Evolutionary conservation across 1,140 invertebrate species (phyloP), one percentile per base, ranked within the genome.

Genomic region (Oryzaephilus surinamensis): DNA sequence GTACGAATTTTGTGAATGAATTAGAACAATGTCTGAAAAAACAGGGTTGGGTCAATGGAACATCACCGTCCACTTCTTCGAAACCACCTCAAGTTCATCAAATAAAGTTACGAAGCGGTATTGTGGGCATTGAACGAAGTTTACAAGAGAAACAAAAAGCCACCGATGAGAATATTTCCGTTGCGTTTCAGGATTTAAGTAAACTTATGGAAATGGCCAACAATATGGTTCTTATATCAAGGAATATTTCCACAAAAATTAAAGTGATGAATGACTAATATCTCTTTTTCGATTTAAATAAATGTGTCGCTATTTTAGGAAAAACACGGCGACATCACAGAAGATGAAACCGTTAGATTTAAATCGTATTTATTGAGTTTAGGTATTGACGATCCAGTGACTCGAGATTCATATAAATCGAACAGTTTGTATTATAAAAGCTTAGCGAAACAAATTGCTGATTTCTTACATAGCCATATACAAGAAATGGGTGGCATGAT

Each of bases 321-420:
- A 52, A 89, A 85, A 57, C 88, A 96, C 71, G 93, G 91, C 16
- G 88, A 93, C 55, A 91, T 97, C 45, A 94, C 90, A 7, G 91
- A 97, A 61, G 95, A 98, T 71, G 96, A 99, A 69, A 97, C 94
- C 6, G 74, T 97, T 10, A 76, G 80, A 48, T 97, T 99, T 55
- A 96, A 97, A 62, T 87, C 92, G 0, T 95, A 98, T 58, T 66
- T 99, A 23, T 74, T 99, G 61, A 96, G 91, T 63, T 73, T 99
- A 48, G 95, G 95, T 52, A 94, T 99, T 45, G 88, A 93, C 55
- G 92, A 98, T 72, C 94, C 94, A 12, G 94, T 98, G 0, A 97
- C 94, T 0, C 76, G 89, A 59, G 81, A 90, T 57, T 76, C 83
- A 21, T 94, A 84, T 61, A 85, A 84, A 50, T 85, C 76, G 50